Evolutionary conservation across 2,888 invertebrate species (phyloP), one percentile per base, ranked within the genome.

Genomic region (Tetheella fluctuosa): DNA sequence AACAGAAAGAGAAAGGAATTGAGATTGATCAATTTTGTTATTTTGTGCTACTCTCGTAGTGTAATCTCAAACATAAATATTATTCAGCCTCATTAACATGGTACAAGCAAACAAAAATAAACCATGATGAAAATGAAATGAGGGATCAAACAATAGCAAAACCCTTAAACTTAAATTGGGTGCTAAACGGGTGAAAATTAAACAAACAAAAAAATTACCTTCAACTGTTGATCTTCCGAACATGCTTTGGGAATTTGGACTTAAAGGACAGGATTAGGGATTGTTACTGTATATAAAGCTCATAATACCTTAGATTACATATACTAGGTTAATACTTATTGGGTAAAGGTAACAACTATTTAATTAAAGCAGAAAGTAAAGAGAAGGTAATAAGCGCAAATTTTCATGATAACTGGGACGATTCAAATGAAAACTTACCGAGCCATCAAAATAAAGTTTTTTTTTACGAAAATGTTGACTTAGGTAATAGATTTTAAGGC

Each of bases 191-290:
- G 69, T 77, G 71, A 72, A 74, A 77, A 80, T 80, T 72, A 72
- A 82, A 85, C 80, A 79, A 76, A 75, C 81, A 80, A 74, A 81
- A 83, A 87, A 83, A 85, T 89, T 91, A 91, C 91, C 91, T 91
- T 84, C 69, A 69, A 77, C 69, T 79, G 89, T 81, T 78, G 91
- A 83, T 89, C 90, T 88, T 88, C 90, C 87, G 83, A 87, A 86
- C 90, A 91, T 91, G 90, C 91, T 86, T 81, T 75, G 74, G 86
- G 86, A 84, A 73, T 72, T 73, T 59, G 86, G 87, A 76, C 63
- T 68, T 64, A 59, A 64, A 65, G 82, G 83, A 79, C 63, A 68
- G 86, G 84, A 82, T 71, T 68, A 69, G 77, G 83, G 81, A 79
- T 69, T 63, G 69, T 74, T 71, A 78, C 73, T 68, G 74, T 73